A percentile compares a stretch with the other conserved stretches of the same genome.
phyloP scores from a whole-genome alignment of 2,888 invertebrate genomes.

The Aricia artaxerxes region DNA sequence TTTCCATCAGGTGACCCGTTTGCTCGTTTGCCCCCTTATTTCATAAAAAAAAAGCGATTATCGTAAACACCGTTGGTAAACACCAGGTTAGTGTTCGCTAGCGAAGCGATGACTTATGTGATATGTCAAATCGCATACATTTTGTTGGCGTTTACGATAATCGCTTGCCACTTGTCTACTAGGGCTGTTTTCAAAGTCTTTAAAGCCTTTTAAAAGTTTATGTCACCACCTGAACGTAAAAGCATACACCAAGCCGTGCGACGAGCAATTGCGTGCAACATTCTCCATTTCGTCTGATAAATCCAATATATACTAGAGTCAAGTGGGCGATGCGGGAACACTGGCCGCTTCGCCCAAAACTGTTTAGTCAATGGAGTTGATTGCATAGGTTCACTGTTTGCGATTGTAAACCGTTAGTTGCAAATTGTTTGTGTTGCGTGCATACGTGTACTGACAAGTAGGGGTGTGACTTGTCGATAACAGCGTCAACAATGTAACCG shows the following conservation, averaged over 20 bases:
- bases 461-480: not conserved
- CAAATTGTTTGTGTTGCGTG: conserved; percentile 32
- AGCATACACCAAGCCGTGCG: not conserved
- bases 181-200: no score
- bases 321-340: not conserved
- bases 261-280: conserved; percentile 6
- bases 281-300: not conserved
- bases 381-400: conserved; percentile 30
- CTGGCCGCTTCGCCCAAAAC: not conserved
- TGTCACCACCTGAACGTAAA: not conserved
- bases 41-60: no score
- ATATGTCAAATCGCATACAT: no score
- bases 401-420: conserved; percentile 30
- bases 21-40: no score
- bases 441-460: conserved; percentile 10
- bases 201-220: no score
- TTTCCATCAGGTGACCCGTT: no score
- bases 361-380: conserved; percentile 28
- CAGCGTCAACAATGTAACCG: not conserved
- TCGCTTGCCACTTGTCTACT: no score
- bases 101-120: no score
- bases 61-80: no score
- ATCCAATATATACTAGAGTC: not conserved
- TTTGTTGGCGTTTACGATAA: no score
- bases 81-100: no score